phyloP scores from a whole-genome alignment of 2,888 invertebrate species.

The Cloeon dipterum region DNA sequence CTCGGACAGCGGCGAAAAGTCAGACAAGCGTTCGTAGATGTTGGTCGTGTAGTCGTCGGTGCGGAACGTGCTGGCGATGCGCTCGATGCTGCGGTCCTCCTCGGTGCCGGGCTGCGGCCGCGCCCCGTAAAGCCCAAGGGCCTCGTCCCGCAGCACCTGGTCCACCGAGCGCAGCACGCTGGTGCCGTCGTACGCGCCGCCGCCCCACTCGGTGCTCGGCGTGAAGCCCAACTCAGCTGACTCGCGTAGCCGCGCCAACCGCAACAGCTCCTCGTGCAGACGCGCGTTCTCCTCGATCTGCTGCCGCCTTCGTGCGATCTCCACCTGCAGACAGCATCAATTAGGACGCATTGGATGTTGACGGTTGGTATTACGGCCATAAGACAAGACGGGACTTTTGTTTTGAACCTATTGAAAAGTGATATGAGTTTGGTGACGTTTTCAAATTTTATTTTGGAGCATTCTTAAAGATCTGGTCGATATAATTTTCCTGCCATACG shows the following conservation, averaged over 20 bases:
- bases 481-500: no score
- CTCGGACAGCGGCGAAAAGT: conserved; percentile 18
- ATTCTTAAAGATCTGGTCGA: no score
- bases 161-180: conserved; percentile 21
- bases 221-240: conserved; percentile 15
- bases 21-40: conserved; percentile 18
- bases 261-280: conserved; percentile 23
- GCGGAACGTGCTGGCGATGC: conserved; percentile 22
- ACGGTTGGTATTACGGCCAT: no score
- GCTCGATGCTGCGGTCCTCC: conserved; percentile 21
- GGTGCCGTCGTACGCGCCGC: conserved; percentile 6
- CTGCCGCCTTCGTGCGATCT: conserved; percentile 31
- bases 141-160: conserved; percentile 13
- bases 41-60: conserved; percentile 20
- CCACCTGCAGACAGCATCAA: no score
- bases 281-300: conserved; percentile 31
- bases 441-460: no score
- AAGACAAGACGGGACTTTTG: no score
- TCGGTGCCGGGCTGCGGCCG: conserved; percentile 12
- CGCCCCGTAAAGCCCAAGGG: conserved; percentile 7
- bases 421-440: no score
- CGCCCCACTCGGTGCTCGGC: background rate
- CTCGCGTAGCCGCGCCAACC: conserved; percentile 18
- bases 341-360: no score
- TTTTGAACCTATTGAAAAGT: no score